These are phyloP conservation scores for Omphaloscelis lunosa DNA, from an alignment of 2,888 invertebrate species.

Conservation along the genomic window DNA sequence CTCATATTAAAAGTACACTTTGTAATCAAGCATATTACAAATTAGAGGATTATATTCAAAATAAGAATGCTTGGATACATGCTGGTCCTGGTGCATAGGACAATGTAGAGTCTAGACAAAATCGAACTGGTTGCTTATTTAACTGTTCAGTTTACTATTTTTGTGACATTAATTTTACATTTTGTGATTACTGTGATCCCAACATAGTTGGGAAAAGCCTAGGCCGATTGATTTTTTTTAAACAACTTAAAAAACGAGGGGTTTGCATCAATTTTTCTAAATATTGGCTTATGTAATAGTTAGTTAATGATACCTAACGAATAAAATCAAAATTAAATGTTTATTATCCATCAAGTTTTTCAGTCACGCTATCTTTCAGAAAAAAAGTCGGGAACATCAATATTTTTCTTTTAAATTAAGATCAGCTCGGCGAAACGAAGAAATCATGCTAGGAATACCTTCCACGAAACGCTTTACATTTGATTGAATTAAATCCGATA, in stretches of 20 bases:
- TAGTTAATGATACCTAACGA: not conserved
- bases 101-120: too few species aligned
- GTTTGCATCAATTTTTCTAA: not conserved
- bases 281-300: not conserved
- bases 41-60: too few species aligned
- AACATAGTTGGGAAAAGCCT: not conserved
- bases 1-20: too few species aligned
- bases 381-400: constrained; percentile 5
- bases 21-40: too few species aligned
- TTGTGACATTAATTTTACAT: too few species aligned
- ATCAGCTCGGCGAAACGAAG: constrained; percentile 36
- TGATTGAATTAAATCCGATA: constrained; percentile 53
- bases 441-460: constrained; percentile 30
- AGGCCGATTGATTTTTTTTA: not conserved
- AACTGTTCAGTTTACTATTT: too few species aligned
- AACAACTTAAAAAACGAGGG: not conserved
- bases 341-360: not conserved
- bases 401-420: constrained; percentile 40
- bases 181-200: too few species aligned
- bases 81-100: too few species aligned
- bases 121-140: too few species aligned
- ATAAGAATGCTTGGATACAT: too few species aligned
- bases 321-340: not conserved
- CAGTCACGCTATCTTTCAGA: not conserved
- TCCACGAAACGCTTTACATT: constrained; percentile 40